Conservation (phyloP, 1,140 invertebrate genomes). For the Leptinotarsa undecemlineata region DNA sequence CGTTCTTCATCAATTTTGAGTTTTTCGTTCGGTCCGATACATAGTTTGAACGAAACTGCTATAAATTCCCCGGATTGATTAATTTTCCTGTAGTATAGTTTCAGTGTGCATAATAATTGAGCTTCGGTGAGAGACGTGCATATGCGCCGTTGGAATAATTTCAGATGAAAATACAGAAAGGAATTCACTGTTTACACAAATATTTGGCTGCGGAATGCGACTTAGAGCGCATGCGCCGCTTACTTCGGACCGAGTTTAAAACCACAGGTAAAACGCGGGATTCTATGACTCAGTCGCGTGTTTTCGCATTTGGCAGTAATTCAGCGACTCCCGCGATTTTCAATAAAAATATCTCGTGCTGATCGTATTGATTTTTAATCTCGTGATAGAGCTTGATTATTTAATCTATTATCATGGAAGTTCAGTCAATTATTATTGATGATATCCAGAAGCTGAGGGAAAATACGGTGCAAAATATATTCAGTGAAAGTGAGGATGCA, state of each 20-base stretch:
- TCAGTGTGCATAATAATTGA: neutral
- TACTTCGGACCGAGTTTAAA: slow-evolving; percentile 21
- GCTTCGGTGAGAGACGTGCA: neutral
- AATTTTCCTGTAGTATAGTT: neutral
- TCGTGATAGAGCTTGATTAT: neutral
- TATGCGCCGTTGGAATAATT: slow-evolving; percentile 18
- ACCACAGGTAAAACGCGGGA: slow-evolving; percentile 24
- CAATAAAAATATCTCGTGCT: neutral
- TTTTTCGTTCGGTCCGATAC: no score
- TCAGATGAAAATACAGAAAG: slow-evolving; percentile 23
- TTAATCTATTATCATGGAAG: neutral
- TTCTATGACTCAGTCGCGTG: slow-evolving; percentile 29
- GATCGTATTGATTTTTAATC: neutral
- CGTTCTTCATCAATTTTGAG: no score
- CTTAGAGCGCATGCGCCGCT: neutral
- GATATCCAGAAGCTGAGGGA: slow-evolving; percentile 1
- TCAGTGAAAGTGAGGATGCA: slow-evolving; percentile 13
- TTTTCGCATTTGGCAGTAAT: slow-evolving; percentile 12
- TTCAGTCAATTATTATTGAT: neutral
- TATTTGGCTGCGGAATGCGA: slow-evolving; percentile 25
- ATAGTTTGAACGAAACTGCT: no score
- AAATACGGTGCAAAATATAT: slow-evolving; percentile 18
- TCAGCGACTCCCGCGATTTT: slow-evolving; percentile 11
- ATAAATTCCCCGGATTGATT: neutral
- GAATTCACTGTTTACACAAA: slow-evolving; percentile 30